Conservation (phyloP, 2,113 vertebrate genomes). For the Dicentrarchus labrax region DNA sequence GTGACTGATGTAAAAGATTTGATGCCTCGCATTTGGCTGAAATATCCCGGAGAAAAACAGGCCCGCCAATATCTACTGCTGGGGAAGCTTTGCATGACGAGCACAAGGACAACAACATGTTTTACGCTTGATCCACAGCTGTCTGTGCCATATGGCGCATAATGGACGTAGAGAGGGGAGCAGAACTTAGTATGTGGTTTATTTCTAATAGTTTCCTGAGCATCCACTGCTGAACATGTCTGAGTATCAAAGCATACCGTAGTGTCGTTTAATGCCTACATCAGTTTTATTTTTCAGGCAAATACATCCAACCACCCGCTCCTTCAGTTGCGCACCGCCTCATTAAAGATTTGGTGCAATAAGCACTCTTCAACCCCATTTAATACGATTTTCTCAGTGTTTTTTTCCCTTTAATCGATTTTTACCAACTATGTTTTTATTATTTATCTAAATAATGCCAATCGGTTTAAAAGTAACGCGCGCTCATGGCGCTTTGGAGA, state of each 20-base stretch:
- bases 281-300: neutral
- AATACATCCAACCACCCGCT: neutral
- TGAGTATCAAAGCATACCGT: neutral
- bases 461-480: neutral
- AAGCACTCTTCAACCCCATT: fast-evolving
- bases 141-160: constrained; percentile 37
- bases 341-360: neutral
- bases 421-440: neutral
- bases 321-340: neutral
- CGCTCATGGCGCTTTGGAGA: constrained; percentile 15
- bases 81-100: neutral
- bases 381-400: neutral
- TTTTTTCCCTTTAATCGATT: no score
- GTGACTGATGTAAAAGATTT: neutral
- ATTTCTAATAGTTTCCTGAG: neutral
- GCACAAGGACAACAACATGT: constrained; percentile 7
- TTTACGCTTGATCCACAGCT: constrained; percentile 26
- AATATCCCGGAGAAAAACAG: neutral
- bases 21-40: neutral
- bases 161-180: neutral
- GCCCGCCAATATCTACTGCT: neutral
- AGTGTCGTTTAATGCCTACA: neutral
- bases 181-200: constrained; percentile 17
- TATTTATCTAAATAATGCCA: neutral
- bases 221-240: no score